Evolutionary conservation across 2,113 vertebrate genomes (phyloP).

Genomic region (Myotis davidii): DNA sequence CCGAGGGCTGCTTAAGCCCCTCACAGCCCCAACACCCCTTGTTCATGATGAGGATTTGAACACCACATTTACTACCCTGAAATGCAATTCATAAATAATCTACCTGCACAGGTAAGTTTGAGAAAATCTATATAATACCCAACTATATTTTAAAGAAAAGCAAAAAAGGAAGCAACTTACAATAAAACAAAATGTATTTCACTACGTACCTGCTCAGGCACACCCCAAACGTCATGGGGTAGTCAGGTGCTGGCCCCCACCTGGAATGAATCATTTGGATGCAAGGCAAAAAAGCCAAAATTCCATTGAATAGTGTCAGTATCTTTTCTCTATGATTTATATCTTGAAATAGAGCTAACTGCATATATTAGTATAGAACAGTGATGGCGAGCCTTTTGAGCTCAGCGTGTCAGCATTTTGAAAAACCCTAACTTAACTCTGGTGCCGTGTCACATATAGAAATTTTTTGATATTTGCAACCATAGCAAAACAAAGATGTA

Average conservation of each 20-base stretch:
- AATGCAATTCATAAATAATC: neutral
- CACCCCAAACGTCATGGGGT: rapidly evolving
- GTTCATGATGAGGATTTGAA: neutral
- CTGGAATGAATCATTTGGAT: no score
- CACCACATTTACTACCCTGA: neutral
- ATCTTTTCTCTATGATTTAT: neutral
- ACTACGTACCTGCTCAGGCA: neutral
- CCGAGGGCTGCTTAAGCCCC: neutral
- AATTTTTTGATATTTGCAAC: no score
- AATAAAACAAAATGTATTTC: neutral
- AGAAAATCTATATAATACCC: no score
- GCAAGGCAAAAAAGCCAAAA: neutral
- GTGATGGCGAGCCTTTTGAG: no score
- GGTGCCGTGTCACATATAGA: no score
- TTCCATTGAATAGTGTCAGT: rapidly evolving
- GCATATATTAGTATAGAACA: no score
- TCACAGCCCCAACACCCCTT: neutral
- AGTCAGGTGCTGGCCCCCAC: neutral
- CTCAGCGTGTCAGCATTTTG: no score
- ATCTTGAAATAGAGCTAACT: neutral
- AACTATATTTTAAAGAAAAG: neutral
- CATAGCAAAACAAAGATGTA: no score
- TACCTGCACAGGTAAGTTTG: neutral
- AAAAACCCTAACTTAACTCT: no score
- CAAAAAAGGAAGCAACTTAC: neutral